Base-by-base conservation (phyloP, 2,797 vertebrate species). In the Sebastes cheni region DNA sequence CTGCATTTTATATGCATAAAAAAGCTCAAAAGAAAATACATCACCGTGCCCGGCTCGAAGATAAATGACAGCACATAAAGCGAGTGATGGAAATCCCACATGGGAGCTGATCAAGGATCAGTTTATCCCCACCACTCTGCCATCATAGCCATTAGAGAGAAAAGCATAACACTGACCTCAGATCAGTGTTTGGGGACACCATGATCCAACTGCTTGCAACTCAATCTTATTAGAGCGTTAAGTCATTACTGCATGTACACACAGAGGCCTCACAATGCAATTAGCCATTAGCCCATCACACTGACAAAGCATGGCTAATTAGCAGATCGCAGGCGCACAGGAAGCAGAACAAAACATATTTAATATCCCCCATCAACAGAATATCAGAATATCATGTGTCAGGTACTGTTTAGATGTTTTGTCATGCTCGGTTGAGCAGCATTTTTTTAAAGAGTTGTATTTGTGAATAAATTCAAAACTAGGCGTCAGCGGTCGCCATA, bases 151-250 rank as follows among this genome's bases (percentile, higher is more conserved):
- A 90, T 89, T 81, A 78, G 72, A 89, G 69, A 82, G 67, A 84
- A 87, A 91, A 86, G 78, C 72, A 84, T 69, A 90, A 82, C 79
- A 81, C 87, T 91, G 92, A 93, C 91, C 93, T 88, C 79, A 84
- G 88, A 89, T 93, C 92, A 91, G 91, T 88, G 88, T 89, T 92
- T 86, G 77, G 91, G 91, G 89, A 93, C 82, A 79, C 68, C 32
- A 62, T 79, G 81, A 93, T 89, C 84, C 83, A 84, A 89, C 88
- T 90, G 91, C 86, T 88, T 92, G 92, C 93, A 92, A 94, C 90
- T 93, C 92, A 93, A 94, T 94, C 93, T 93, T 92, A 94, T 93
- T 93, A 94, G 93, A 94, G 91, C 91, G 90, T 94, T 92, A 95
- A 94, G 93, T 95, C 90, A 94, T 95, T 94, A 95, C 88, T 80